Conservation (phyloP, 1,140 invertebrate genomes). For the Colletes gigas region DNA sequence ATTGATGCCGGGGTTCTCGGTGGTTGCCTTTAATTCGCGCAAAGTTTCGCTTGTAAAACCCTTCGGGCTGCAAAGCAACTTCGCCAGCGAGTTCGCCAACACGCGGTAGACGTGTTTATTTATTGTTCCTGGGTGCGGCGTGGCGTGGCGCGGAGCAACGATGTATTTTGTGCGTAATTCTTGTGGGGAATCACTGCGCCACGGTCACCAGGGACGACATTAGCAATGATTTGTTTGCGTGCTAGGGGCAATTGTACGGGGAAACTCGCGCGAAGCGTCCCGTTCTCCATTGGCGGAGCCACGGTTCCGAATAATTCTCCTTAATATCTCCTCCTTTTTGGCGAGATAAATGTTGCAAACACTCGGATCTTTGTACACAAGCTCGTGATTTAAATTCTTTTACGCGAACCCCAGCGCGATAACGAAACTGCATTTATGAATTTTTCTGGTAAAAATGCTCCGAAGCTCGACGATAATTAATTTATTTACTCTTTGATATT, state of each 20-base stretch:
- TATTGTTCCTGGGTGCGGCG: constrained; percentile 7
- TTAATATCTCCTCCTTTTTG: no score
- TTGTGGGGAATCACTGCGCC: constrained; percentile 5
- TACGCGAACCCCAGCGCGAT: no score
- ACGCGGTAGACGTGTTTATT: constrained; percentile 7
- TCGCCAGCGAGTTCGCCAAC: not conserved
- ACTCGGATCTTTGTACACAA: no score
- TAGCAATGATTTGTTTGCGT: constrained; percentile 39
- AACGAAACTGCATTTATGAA: no score
- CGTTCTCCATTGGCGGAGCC: not conserved
- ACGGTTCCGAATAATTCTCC: not conserved
- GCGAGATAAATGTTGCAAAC: no score
- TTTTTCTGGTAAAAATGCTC: no score
- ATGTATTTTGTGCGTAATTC: constrained; percentile 30
- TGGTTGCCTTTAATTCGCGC: no score
- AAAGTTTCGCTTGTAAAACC: no score
- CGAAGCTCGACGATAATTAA: no score
- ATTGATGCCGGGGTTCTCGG: no score
- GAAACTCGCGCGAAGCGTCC: not conserved
- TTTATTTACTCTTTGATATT: no score
- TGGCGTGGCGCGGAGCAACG: not conserved
- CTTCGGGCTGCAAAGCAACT: not conserved
- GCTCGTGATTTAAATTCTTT: no score
- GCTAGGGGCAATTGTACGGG: not conserved
- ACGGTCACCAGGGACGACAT: constrained; percentile 28